Evolutionary conservation across 2,888 invertebrate species (phyloP).

Genomic region (Phortica magna): DNA sequence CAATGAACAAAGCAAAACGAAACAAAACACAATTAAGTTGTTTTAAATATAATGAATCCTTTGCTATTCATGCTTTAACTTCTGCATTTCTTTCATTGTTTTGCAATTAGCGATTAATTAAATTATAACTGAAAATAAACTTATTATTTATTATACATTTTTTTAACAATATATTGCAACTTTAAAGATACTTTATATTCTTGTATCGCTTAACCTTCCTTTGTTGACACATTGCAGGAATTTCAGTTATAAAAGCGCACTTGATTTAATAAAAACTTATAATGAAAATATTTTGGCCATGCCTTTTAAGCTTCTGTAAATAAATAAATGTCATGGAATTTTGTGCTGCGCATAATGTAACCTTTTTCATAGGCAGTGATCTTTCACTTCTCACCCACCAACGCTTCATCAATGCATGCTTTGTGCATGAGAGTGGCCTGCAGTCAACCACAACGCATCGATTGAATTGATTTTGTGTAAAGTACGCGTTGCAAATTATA

Average conservation of each 20-base stretch:
- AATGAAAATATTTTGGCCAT: too few relatives aligned
- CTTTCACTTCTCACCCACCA: neutral
- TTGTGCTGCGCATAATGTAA: neutral
- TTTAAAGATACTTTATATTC: too few relatives aligned
- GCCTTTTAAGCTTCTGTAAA: neutral
- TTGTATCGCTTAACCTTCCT: too few relatives aligned
- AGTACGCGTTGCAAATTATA: slow-evolving; percentile 60
- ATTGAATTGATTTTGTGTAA: slow-evolving; percentile 16
- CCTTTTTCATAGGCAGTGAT: neutral
- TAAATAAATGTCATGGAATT: neutral
- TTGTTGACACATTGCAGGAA: too few relatives aligned
- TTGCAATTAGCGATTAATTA: slow-evolving; percentile 4
- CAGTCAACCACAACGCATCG: neutral
- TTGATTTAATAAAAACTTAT: too few relatives aligned
- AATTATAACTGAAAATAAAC: neutral
- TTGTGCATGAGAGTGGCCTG: neutral
- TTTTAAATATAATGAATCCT: too few relatives aligned
- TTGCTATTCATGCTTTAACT: neutral
- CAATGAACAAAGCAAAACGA: neutral
- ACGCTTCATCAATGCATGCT: neutral
- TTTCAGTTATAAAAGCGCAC: too few relatives aligned
- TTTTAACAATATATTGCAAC: neutral
- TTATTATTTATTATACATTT: neutral
- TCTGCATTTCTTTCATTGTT: neutral
- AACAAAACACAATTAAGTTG: too few relatives aligned